Conservation (phyloP, 2,113 vertebrate species). For the Cromileptes altivelis region DNA sequence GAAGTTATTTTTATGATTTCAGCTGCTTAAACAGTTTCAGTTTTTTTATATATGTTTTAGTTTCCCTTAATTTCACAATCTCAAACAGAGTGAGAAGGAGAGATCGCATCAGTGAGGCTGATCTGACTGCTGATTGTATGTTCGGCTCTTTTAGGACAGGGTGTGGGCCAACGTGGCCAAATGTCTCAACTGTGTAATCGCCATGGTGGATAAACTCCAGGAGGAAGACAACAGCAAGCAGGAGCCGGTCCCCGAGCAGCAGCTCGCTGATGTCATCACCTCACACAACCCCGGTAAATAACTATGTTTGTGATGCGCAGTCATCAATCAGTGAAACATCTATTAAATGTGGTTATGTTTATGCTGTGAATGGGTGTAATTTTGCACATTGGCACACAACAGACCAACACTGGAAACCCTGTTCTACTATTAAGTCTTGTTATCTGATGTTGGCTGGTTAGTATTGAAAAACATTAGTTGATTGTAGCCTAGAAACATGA, state of each 20-base stretch:
- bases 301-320: neutral
- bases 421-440: neutral
- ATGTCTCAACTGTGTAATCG: constrained; percentile 95
- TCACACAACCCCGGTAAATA: constrained; percentile 89
- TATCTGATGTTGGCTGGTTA: constrained; percentile 1
- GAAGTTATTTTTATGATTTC: neutral
- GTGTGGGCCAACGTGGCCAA: constrained; percentile 96
- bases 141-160: constrained; percentile 91
- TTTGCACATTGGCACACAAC: neutral
- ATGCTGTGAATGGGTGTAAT: neutral
- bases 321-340: neutral
- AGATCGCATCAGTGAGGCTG: neutral
- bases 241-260: constrained; percentile 73
- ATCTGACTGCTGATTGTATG: constrained; percentile 49
- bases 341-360: neutral
- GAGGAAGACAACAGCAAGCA: constrained; percentile 85
- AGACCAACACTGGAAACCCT: neutral
- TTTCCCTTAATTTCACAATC: neutral
- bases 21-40: neutral
- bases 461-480: neutral
- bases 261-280: constrained; percentile 84
- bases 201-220: constrained; percentile 94
- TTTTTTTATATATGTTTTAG: neutral
- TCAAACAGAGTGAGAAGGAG: neutral
- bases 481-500: neutral